Base-by-base conservation (phyloP, 2,888 invertebrate genomes). In the Torymus texanus region DNA sequence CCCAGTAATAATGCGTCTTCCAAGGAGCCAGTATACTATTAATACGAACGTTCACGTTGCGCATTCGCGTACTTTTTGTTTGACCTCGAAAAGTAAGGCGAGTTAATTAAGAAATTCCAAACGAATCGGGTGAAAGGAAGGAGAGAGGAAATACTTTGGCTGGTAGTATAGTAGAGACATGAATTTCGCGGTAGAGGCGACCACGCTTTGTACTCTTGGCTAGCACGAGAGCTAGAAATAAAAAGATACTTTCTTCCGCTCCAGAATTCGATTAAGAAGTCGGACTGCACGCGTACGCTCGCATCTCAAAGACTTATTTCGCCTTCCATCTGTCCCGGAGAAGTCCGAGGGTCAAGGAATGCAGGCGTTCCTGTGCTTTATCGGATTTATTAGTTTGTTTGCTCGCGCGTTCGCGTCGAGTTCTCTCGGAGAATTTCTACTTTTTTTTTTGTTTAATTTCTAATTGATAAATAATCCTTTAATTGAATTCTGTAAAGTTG, bases 231-330 rank as follows among this genome's bases (percentile, higher is more conserved):
- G n/a, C 62, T 55, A n/a, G n/a, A 21, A 61, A 62, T 62, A 72
- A 21, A 50, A 50, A 53, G 18, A 51, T 51, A 50, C 70, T n/a
- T 59, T 56, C 70, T 56, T 59, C 41, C 8, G 5, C 8, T 8
- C 41, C 24, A 70, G 58, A 58, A 70, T 70, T 70, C 18, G 41
- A 70, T 70, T 70, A 58, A 70, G 41, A 70, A 70, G 70, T 70
- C 58, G 58, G 41, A 13, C 58, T 29, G 21, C 13, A 2, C 21
- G 21, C 21, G 21, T 21, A 21, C 21, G 21, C 21, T 21, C 21
- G 24, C 21, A 10, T 70, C 58, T 24, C 66, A 21, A 53, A 66
- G 53, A 66, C 66, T 66, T 66, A 66, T 66, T 66, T 10, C 14
- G 1, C 65, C 50, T 16, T 21, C 29, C 61, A 12, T 56, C 56